Conservation (phyloP, 1,140 invertebrate species). For the Globodera ellingtonae region DNA sequence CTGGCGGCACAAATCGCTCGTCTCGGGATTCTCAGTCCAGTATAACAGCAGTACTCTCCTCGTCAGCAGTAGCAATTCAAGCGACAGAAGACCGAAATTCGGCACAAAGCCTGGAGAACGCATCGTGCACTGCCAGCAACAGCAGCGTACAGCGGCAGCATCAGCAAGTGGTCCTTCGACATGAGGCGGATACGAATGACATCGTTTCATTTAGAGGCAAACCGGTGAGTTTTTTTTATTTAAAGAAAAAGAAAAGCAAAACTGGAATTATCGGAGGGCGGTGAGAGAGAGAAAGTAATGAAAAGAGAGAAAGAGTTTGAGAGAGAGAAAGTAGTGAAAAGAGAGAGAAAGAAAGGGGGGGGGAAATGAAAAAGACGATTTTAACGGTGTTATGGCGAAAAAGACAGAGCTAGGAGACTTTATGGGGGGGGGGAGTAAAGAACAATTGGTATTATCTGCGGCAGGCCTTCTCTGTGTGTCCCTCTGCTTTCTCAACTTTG, state of each 20-base stretch:
- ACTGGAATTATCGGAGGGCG: too few relatives aligned
- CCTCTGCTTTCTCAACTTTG: neutral
- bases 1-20: slow-evolving; percentile 5
- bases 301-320: neutral
- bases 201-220: neutral
- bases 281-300: neutral
- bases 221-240: neutral
- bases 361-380: neutral
- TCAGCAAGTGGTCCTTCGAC: neutral
- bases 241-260: too few relatives aligned
- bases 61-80: neutral
- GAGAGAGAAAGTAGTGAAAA: too few relatives aligned
- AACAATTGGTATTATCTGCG: neutral
- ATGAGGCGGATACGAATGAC: neutral
- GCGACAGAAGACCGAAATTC: slow-evolving; percentile 2
- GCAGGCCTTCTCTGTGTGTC: neutral
- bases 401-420: too few relatives aligned
- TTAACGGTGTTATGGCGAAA: too few relatives aligned
- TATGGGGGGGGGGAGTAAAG: neutral
- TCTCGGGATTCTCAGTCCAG: slow-evolving; percentile 25
- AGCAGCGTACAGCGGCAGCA: neutral
- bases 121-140: neutral
- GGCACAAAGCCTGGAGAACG: neutral
- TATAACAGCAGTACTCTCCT: neutral
- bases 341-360: neutral